Base-by-base conservation (phyloP, 1,140 invertebrate genomes). In the Hylyphantes graminicola region DNA sequence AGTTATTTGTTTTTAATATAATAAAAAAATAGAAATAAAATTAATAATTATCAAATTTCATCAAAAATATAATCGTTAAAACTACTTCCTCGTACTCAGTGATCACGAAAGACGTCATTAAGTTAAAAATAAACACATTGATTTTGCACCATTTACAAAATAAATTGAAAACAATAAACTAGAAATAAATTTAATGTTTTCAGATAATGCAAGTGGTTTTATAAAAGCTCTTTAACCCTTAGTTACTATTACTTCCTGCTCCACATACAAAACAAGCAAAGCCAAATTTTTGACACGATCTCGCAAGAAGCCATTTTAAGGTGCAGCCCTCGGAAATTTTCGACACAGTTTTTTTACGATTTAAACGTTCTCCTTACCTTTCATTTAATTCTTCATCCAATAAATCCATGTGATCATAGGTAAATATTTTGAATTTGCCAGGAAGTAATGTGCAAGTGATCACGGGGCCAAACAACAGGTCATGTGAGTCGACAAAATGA, bases 401-500 rank as follows among this genome's bases (percentile, higher is more conserved):
- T 87, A 90, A 90, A 88, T 90, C 90, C 90, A 90, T 90, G 88
- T 87, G 89, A 84, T 77, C 82, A 70, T 48, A 54, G 72, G 74
- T 76, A 85, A 74, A 86, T 81, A 68, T 87, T 90, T 90, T 90
- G 89, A 90, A 90, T 90, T 90, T 90, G 89, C 89, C 89, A 89
- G 89, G 88, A 89, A 89, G 88, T 88, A 88, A 87, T 86, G 87
- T 87, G 87, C 88, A 88, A 86, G 89, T 90, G 89, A 90, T 90
- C 90, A 90, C 90, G 90, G 90, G 90, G 90, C 89, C 89, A 90
- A 90, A 90, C 89, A 90, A 89, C 89, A 89, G 90, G 90, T 90
- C 90, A 90, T 90, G 89, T 90, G 90, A 90, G 89, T 89, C 87
- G 88, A 53, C 57, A 86, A 78, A 74, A 85, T 86, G 86, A 86